Evolutionary conservation across 2,888 invertebrate species (phyloP), one percentile per base, ranked within the genome.

Genomic region (Phymatocera aterrima): DNA sequence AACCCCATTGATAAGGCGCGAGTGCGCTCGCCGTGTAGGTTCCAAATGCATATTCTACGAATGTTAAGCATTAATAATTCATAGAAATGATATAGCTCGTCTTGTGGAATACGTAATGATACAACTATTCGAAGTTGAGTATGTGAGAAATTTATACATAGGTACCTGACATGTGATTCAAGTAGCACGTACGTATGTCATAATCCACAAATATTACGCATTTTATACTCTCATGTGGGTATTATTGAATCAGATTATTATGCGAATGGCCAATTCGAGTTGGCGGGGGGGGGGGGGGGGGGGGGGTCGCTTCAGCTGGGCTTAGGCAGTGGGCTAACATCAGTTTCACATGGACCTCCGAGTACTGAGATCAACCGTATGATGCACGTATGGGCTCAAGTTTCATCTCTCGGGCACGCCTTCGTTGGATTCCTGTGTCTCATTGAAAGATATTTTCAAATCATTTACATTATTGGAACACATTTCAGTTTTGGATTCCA

Each of bases 161-260:
- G 24, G 24, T 40, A 37, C 46, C 43, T 37, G 21, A 57, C 75
- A 57, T 54, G 40, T 57, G 75, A 24, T 75, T 40, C 5, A 28
- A 51, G 51, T 72, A 72, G 48, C 72, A 72, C 21, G 51, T 37
- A 31, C 72, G 51, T 51, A 72, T 51, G 72, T 57, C 57, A 75
- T 75, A 15, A 75, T 75, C 51, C 15, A 40, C 15, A 57, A 75
- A 75, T 60, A 48, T 15, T 15, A 31, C n/a, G 34, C 10, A 72
- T 51, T 54, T 28, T n/a, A 72, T 68, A 43, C 46, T 68, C 65
- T 68, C 34, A 51, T 51, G 18, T 40, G 57, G 37, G 34, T 60
- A n/a, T 18, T 28, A 75, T 60, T 75, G 40, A 21, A 37, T 21
- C 24, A 4, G 12, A 51, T 34, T 57, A 34, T 60, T 40, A n/a